These are phyloP conservation scores for Pogoniulus pusillus DNA, from an alignment of 2,797 vertebrate species.

Conservation along the genomic window DNA sequence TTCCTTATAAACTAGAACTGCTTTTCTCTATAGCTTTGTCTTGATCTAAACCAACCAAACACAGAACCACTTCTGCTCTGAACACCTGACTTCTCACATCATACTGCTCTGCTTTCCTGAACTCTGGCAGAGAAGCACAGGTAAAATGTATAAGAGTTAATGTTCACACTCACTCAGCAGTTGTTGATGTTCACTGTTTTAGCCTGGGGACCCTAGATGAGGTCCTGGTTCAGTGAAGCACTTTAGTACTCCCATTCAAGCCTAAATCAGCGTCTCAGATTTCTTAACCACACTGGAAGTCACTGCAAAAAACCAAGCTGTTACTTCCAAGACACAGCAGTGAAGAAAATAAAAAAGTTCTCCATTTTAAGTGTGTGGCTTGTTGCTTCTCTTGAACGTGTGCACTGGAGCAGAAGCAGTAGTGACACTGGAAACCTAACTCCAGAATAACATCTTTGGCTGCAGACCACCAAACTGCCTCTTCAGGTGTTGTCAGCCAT, in stretches of 20 bases:
- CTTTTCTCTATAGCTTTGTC: neutral
- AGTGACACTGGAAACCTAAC: neutral
- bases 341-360: neutral
- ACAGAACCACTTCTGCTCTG: neutral
- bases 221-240: neutral
- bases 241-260: neutral
- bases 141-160: rapidly evolving
- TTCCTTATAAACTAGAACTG: neutral
- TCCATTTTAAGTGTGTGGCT: rapidly evolving
- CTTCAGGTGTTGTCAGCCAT: neutral
- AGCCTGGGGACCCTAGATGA: neutral
- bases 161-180: too few relatives aligned
- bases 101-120: neutral
- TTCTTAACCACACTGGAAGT: neutral
- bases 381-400: neutral
- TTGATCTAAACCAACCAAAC: neutral
- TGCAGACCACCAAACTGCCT: neutral
- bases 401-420: neutral
- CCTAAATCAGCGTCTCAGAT: neutral
- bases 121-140: neutral
- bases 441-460: neutral
- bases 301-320: neutral
- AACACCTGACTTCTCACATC: neutral
- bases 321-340: neutral
- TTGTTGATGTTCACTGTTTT: neutral